Evolutionary conservation across 2,888 invertebrate genomes (phyloP), one percentile per base, ranked within the genome.

Genomic region (Lasioglossum villosulum): DNA sequence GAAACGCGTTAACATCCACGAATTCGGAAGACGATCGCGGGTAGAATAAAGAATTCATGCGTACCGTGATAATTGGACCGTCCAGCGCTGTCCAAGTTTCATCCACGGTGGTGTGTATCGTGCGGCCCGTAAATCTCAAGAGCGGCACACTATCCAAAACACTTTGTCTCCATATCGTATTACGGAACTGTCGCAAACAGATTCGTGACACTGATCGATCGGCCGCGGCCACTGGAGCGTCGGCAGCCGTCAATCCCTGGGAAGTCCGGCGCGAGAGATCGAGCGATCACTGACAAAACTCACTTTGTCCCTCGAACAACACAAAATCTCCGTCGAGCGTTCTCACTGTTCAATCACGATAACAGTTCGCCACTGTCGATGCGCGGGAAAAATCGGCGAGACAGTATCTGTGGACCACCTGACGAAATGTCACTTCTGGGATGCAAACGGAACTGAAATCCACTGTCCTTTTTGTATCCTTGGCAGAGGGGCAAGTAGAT

Each of bases 1-100:
- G 27, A 70, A n/a, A n/a, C 4, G 12, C 56, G 56, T n/a, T 12
- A 0, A 56, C 12, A 3, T 52, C 12, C 4, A 4, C n/a, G n/a
- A 56, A 56, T 56, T n/a, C 10, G 52, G 4, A 10, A n/a, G n/a
- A n/a, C 10, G 4, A 56, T 56, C n/a, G 56, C 23, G 8, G 23
- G 10, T 52, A n/a, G 4, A 56, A 56, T 56, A 56, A n/a, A n/a
- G 12, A 42, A 19, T 34, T 27, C 39, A 59, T 71, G 79, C 89
- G 45, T 90, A 90, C 90, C 89, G 90, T 89, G 56, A 83, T 73
- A n/a, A 42, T 72, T 48, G 39, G 39, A 75, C 82, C 76, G 82
- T 73, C 82, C 70, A 88, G 81, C 52, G 81, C 27, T 37, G 71
- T 70, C 34, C 56, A 56, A 48, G 52, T 68, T 48, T 80, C 70